phyloP scores from a whole-genome alignment of 1,140 invertebrate species.

The Drosophila tristis region DNA sequence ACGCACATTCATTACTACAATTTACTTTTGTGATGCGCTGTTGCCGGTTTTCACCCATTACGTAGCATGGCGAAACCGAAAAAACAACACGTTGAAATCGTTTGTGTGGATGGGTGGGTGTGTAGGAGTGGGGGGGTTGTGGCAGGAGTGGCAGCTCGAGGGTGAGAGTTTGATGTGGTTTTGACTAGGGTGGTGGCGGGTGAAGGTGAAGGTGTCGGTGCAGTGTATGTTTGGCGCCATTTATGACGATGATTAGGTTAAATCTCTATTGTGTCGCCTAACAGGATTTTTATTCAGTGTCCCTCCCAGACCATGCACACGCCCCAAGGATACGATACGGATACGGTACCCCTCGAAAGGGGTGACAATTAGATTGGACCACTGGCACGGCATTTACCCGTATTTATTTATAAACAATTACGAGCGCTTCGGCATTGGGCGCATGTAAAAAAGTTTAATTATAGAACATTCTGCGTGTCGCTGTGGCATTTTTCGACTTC shows the following conservation, averaged over 20 bases:
- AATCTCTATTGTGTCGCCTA: constrained; percentile 34
- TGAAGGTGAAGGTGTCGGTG: too few relatives aligned
- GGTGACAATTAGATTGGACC: too few relatives aligned
- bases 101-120: neutral
- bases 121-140: neutral
- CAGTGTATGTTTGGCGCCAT: constrained; percentile 52
- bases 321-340: neutral
- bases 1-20: constrained; percentile 51
- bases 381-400: constrained; percentile 9
- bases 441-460: constrained; percentile 59
- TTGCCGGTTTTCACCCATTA: constrained; percentile 70
- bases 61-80: constrained; percentile 73
- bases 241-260: constrained; percentile 72
- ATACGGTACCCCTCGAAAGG: too few relatives aligned
- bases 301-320: constrained; percentile 1
- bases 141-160: neutral
- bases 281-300: constrained; percentile 47
- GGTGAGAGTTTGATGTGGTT: neutral
- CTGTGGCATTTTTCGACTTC: constrained; percentile 62
- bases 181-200: neutral
- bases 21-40: constrained; percentile 58
- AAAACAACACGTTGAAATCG: constrained; percentile 15
- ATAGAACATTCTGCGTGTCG: constrained; percentile 63
- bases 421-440: constrained; percentile 16
- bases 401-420: constrained; percentile 70